Evolutionary conservation across 1,140 invertebrate species (phyloP), one percentile per base, ranked within the genome.

Genomic region (Solenopsis invicta): DNA sequence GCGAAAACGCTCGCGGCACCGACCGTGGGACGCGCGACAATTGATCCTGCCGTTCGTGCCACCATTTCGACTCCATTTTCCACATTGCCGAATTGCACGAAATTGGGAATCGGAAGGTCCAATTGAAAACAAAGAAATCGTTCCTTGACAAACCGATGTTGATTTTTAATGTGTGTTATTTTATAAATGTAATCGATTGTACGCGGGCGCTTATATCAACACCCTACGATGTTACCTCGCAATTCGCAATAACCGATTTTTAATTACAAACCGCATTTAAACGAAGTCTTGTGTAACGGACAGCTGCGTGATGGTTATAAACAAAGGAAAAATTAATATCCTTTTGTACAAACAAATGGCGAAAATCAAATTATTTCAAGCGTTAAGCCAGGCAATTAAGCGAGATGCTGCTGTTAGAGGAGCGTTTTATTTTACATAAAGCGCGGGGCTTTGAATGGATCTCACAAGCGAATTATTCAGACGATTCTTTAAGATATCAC

Each of bases 291-390:
- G 76, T 66, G 76, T 78, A 66, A 50, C 76, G 34, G 41, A 77
- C 75, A 64, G 75, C 12, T 34, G 34, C 29, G 34, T 34, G 24
- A 34, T 12, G 61, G 61, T 34, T 66, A 16, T 29, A 50, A 78
- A 78, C 41, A 34, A 64, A 78, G 61, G 45, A 78, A 78, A 78
- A 66, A 78, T 64, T 66, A 48, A 48, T 66, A 50, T 48, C 12
- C 41, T 66, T 78, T 78, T 66, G 21, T 45, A 66, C 59, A 64
- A 77, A 66, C 41, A 48, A 77, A 77, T 34, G 24, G 59, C 18
- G 29, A 66, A 64, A 78, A 78, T 78, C 21, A 34, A 50, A 78
- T 78, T 78, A 77, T 50, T 78, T 78, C 59, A 21, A 78, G 41
- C 76, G 76, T 77, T 48, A 64, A 66, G 59, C 16, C 75, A 34